Evolutionary conservation across 2,888 invertebrate genomes (phyloP).

Genomic region (Athalia circularis): DNA sequence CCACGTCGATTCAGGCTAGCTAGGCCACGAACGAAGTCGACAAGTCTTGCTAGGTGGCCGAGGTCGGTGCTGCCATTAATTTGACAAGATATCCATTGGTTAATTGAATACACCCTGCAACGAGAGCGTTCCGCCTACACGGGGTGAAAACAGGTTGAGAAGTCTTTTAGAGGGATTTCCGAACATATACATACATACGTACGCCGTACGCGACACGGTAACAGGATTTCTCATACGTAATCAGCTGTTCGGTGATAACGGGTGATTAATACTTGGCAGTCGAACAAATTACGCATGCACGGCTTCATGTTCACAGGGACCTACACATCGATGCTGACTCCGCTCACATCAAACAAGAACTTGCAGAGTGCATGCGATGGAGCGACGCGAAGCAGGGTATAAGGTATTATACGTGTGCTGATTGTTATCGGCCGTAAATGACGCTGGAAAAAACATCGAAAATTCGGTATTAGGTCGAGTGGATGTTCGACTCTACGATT

Average conservation of each 20-base stretch:
- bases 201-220: background rate
- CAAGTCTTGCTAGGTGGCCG: background rate
- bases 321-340: background rate
- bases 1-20: constrained; percentile 20
- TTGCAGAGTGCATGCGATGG: no score
- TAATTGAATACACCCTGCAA: background rate
- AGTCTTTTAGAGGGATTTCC: no score
- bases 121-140: background rate
- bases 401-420: no score
- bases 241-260: background rate
- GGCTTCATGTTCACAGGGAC: background rate
- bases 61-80: constrained; percentile 1
- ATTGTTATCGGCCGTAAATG: no score
- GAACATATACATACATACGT: no score
- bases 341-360: no score
- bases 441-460: no score
- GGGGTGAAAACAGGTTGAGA: no score
- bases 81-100: background rate
- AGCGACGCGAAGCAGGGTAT: no score
- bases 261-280: constrained; percentile 28
- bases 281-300: constrained; percentile 28
- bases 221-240: background rate
- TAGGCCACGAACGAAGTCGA: constrained; percentile 25
- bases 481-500: constrained; percentile 25
- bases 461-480: no score